Base-by-base conservation (phyloP, 2,888 invertebrate genomes). In the Synanthedon vespiformis region DNA sequence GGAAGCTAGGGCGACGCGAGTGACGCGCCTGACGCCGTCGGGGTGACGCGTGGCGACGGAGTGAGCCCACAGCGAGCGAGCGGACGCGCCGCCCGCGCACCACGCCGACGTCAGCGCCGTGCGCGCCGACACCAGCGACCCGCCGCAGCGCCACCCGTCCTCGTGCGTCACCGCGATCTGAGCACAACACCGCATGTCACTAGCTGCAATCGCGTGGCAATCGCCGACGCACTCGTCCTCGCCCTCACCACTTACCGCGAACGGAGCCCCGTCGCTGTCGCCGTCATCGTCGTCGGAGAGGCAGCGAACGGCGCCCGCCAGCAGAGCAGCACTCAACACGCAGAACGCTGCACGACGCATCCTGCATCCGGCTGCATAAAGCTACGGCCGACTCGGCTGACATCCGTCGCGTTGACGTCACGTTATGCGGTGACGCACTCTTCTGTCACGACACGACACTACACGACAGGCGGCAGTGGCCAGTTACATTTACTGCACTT, bases 101-200 rank as follows among this genome's bases (percentile, higher is more conserved):
- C 64, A 52, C 56, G 74, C 74, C 27, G 74, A 67, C 58, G 75
- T 74, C 44, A 80, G 61, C 55, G 64, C 75, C 49, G 70, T 67
- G 58, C 72, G 72, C 60, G 63, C 61, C 57, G 75, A 72, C 61
- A 72, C 63, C 54, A 72, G 62, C 52, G 71, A 63, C 40, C 62
- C 68, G 52, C 61, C 60, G 58, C 70, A 71, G 18, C 60, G 65
- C 64, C 65, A 57, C 40, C 63, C 67, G 56, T 55, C 58, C 34
- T 51, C 56, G 58, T 70, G 73, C 61, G 73, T 68, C 60, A 78
- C 63, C 57, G 75, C 62, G 49, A 77, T 57, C 74, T 74, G 41
- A 4, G 13, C 41, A 13, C 41, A 13, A 41, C 41, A 2, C n/a
- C n/a, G 6, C 41, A 13, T n/a, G 41, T 41, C n/a, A 22, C 5